A percentile compares a stretch with the other conserved stretches of the same genome.
Conservation (phyloP, 2,113 vertebrate genomes). For the Epinephelus moara region DNA sequence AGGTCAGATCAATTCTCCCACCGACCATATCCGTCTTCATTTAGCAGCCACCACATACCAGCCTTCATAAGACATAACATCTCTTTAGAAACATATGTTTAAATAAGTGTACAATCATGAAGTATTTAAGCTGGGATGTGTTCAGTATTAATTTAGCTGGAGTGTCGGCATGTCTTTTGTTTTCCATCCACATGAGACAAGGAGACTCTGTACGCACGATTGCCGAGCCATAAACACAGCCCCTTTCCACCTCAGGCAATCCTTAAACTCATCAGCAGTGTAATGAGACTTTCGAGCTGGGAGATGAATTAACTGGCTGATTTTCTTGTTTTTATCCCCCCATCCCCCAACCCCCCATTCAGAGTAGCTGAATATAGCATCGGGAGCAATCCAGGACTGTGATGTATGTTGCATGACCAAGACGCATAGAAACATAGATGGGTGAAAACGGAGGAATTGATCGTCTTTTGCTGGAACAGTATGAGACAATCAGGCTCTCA, state of each 20-base stretch:
- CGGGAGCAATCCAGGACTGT: constrained; percentile 39
- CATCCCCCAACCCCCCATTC: constrained; percentile 9
- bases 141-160: constrained; percentile 64
- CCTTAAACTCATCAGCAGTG: constrained; percentile 84
- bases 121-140: constrained; percentile 67
- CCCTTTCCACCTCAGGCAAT: constrained; percentile 76
- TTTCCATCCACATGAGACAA: constrained; percentile 71
- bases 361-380: constrained; percentile 50
- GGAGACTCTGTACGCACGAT: constrained; percentile 62
- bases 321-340: constrained; percentile 64
- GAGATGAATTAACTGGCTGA: constrained; percentile 87
- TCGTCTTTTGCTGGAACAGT: constrained; percentile 39
- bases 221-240: constrained; percentile 75
- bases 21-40: constrained; percentile 76
- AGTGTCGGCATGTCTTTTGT: constrained; percentile 72
- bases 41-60: constrained; percentile 55
- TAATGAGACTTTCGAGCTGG: constrained; percentile 84
- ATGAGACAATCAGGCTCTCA: constrained; percentile 35
- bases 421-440: constrained; percentile 24
- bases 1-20: constrained; percentile 83
- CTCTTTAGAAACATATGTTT: constrained; percentile 64
- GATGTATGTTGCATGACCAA: constrained; percentile 61
- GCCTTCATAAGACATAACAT: constrained; percentile 39
- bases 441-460: constrained; percentile 10
- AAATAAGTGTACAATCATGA: constrained; percentile 69